A percentile compares a stretch with the other conserved stretches of the same genome.
Evolutionary conservation across 92 coral and sea anemone genomes (phyloP).

Genomic region (Heteractis magnifica): DNA sequence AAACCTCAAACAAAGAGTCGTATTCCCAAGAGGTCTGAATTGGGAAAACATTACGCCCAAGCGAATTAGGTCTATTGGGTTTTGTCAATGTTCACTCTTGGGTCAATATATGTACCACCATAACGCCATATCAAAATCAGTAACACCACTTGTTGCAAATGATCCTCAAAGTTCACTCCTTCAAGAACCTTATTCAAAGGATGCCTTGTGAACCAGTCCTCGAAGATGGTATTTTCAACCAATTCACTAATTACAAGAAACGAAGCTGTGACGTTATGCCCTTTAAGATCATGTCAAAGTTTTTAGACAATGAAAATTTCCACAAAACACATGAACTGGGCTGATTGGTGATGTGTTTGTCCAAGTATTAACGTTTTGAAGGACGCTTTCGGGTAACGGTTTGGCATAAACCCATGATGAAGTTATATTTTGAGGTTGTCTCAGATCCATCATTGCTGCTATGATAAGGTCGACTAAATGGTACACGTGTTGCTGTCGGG

Average conservation of each 20-base stretch:
- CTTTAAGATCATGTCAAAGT: not conserved
- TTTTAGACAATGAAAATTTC: slow-evolving; percentile 24
- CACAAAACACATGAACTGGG: slow-evolving; percentile 29
- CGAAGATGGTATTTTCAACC: slow-evolving; percentile 29
- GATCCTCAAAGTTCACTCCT: slow-evolving; percentile 37
- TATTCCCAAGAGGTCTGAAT: too few relatives aligned
- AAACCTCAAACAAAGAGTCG: too few relatives aligned
- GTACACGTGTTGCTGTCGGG: not conserved
- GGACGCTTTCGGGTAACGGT: slow-evolving; percentile 20
- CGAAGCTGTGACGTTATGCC: not conserved
- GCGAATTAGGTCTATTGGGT: too few relatives aligned
- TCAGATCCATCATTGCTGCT: not conserved
- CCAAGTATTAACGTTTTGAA: slow-evolving; percentile 7
- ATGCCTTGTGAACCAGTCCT: slow-evolving; percentile 37
- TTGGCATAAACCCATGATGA: slow-evolving; percentile 41
- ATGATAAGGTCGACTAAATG: not conserved
- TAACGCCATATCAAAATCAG: slow-evolving; percentile 25
- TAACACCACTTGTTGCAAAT: slow-evolving; percentile 34
- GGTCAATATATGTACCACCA: slow-evolving; percentile 44
- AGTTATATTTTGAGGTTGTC: not conserved
- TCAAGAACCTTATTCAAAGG: slow-evolving; percentile 33
- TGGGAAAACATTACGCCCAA: too few relatives aligned
- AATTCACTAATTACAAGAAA: slow-evolving; percentile 20
- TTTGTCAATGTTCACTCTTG: slow-evolving; percentile 13
- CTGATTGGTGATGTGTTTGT: not conserved